A percentile compares a stretch with the other conserved stretches of the same genome.
Conservation (phyloP, 2,888 invertebrate genomes). For the Malacosoma neustria region DNA sequence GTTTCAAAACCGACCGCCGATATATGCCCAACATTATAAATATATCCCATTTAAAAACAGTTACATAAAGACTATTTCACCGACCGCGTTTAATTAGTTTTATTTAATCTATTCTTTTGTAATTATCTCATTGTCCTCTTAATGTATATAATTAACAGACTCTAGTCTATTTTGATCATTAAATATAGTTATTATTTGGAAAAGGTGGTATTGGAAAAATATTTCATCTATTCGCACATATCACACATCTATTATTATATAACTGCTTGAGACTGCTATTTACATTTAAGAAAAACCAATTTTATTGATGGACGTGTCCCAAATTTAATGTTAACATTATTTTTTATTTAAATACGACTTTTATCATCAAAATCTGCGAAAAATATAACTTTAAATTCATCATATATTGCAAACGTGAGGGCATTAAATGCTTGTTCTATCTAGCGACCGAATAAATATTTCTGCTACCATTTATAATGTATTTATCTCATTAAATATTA, state of each 20-base stretch:
- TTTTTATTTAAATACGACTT: constrained; percentile 40
- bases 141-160: not conserved
- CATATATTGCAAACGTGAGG: constrained; percentile 42
- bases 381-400: constrained; percentile 56
- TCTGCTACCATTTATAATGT: no score
- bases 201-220: constrained; percentile 56
- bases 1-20: no score
- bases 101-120: not conserved
- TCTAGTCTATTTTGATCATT: constrained; percentile 1
- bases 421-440: constrained; percentile 51
- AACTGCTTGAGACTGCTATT: constrained; percentile 36
- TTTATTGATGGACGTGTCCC: constrained; percentile 56
- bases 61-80: not conserved
- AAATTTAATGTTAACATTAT: constrained; percentile 35
- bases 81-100: not conserved
- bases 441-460: constrained; percentile 49
- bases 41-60: not conserved
- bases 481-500: constrained; percentile 31
- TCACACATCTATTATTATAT: constrained; percentile 52
- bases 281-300: constrained; percentile 38
- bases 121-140: not conserved
- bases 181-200: constrained; percentile 16
- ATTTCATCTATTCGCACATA: constrained; percentile 59
- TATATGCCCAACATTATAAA: no score
- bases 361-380: constrained; percentile 58